These are phyloP conservation scores for Clarias platycephalus DNA, from an alignment of 2,797 vertebrate genomes.

Conservation along the genomic window DNA sequence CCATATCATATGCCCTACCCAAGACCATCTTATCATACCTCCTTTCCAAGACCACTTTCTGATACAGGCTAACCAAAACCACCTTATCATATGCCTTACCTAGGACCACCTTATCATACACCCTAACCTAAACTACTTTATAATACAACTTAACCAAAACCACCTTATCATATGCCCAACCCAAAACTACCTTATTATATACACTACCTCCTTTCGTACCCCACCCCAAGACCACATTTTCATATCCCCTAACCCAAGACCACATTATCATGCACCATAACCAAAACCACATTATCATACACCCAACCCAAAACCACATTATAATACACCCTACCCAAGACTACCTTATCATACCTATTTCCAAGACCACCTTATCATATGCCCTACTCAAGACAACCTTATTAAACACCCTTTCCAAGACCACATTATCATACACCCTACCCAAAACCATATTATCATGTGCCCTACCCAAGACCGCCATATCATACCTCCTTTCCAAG, in stretches of 20 bases:
- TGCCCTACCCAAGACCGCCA: background rate
- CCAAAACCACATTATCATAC: background rate
- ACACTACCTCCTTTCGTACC: background rate
- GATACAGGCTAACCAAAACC: background rate
- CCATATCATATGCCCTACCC: background rate
- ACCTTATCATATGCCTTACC: background rate
- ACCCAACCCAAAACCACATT: too few species aligned
- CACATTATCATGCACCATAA: background rate
- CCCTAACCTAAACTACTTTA: background rate
- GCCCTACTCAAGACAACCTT: background rate
- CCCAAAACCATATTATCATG: background rate
- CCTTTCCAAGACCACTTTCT: background rate
- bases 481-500: too few species aligned
- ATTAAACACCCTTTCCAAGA: background rate
- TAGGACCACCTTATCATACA: background rate
- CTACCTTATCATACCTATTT: background rate
- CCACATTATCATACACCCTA: background rate
- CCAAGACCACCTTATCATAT: background rate
- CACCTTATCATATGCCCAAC: too few species aligned
- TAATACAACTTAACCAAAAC: background rate
- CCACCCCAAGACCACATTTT: background rate
- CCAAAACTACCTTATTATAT: too few species aligned
- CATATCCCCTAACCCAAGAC: background rate
- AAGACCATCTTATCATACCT: background rate
- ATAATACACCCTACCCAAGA: background rate